Conservation (phyloP, 2,888 invertebrate species). For the Plusia festucae region DNA sequence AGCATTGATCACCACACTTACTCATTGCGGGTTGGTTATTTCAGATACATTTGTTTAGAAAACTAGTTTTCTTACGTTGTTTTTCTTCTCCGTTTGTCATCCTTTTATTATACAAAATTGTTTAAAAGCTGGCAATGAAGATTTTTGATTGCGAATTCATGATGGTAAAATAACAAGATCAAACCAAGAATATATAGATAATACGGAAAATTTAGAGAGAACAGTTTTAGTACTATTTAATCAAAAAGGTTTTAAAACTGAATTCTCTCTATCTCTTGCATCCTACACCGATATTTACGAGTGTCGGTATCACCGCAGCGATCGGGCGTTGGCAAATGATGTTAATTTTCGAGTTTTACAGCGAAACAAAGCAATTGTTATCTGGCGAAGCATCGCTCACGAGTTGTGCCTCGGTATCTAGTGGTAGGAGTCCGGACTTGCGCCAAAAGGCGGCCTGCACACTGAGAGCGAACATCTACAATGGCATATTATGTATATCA, state of each 20-base stretch:
- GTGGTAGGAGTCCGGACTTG: conserved; percentile 73
- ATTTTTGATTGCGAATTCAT: too few species aligned
- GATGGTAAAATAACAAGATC: too few species aligned
- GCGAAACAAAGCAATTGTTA: conserved; percentile 87
- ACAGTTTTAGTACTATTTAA: background rate
- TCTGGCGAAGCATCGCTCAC: conserved; percentile 84
- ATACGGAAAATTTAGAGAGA: too few species aligned
- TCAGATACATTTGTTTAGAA: too few species aligned
- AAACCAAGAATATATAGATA: too few species aligned
- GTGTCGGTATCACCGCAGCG: conserved; percentile 76
- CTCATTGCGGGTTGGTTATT: too few species aligned
- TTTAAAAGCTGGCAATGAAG: too few species aligned
- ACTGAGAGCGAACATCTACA: conserved; percentile 20
- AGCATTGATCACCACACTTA: too few species aligned
- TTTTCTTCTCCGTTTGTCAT: too few species aligned
- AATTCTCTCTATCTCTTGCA: conserved; percentile 42
- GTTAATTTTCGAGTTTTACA: conserved; percentile 88
- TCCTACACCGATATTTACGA: conserved; percentile 54
- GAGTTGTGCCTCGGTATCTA: conserved; percentile 74
- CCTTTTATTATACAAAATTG: too few species aligned
- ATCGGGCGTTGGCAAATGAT: conserved; percentile 88
- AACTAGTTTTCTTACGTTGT: too few species aligned
- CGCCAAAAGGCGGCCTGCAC: conserved; percentile 29
- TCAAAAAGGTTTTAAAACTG: background rate
- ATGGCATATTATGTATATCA: background rate